phyloP scores from a whole-genome alignment of 2,797 vertebrate species.

The Balearica regulorum region DNA sequence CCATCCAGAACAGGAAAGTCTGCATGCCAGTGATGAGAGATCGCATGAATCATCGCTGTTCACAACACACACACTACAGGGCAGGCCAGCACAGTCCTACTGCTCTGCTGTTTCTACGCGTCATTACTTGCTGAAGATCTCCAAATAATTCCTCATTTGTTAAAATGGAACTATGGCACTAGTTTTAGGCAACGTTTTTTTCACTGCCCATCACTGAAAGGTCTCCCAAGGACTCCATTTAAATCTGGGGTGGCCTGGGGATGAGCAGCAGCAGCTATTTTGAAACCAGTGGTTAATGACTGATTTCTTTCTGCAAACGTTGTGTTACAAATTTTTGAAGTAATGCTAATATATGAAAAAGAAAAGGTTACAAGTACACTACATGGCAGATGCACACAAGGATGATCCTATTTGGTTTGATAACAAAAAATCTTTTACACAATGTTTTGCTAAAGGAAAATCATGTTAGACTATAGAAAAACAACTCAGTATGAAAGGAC shows the following conservation, averaged over 20 bases:
- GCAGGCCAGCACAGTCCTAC: not conserved
- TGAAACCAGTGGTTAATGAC: not conserved
- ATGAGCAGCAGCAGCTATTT: not conserved
- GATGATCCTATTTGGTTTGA: not conserved
- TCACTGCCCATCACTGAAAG: not conserved
- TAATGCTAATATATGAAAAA: not conserved
- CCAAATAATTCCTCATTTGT: not conserved
- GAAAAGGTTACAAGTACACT: not conserved
- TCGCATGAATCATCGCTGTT: not conserved
- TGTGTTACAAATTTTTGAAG: not conserved
- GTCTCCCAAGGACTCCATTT: not conserved
- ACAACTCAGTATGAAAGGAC: not conserved
- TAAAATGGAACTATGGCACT: not conserved
- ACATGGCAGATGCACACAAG: not conserved
- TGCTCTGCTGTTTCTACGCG: not conserved
- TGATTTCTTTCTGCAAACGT: not conserved
- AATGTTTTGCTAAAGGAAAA: not conserved
- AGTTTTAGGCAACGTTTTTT: not conserved
- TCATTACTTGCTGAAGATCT: not conserved
- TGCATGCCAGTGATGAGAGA: not conserved
- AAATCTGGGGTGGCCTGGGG: not conserved
- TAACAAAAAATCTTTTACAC: not conserved
- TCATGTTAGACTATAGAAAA: not conserved
- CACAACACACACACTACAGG: not conserved
- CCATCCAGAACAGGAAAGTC: conserved; percentile 37